These are phyloP conservation scores for Dermatophagoides farinae DNA, from an alignment of 1,140 invertebrate species.

Conservation along the genomic window DNA sequence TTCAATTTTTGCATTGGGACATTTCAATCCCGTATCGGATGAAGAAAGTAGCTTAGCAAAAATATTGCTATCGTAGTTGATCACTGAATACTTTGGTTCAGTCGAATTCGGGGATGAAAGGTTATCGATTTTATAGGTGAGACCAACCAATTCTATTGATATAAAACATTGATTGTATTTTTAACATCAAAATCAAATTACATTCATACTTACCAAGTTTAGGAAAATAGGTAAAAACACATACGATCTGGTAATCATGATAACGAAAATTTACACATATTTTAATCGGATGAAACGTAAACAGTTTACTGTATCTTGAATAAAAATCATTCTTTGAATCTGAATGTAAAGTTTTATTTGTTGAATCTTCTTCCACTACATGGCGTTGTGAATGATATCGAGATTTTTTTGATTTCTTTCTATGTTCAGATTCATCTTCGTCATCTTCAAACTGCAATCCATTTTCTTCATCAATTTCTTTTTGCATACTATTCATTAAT, in stretches of 20 bases:
- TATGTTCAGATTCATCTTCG: neutral
- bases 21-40: neutral
- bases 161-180: neutral
- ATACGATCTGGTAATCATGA: neutral
- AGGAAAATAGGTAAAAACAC: neutral
- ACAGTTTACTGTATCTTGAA: neutral
- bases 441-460: neutral
- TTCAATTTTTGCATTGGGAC: conserved; percentile 12
- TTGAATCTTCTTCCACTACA: neutral
- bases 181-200: neutral
- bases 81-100: neutral
- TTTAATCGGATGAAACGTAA: neutral
- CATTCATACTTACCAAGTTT: neutral
- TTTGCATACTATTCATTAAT: neutral
- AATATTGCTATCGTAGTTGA: neutral
- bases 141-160: neutral
- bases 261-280: neutral
- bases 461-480: neutral
- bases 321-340: neutral
- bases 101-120: neutral
- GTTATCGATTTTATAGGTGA: conserved; percentile 3
- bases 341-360: neutral
- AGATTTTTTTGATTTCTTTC: conserved; percentile 1
- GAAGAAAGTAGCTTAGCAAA: neutral
- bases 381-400: neutral